Percentiles rank a stretch among this genome's conserved stretches.
Conservation (phyloP, 2,888 invertebrate species). For the Leptogaster cylindrica region DNA sequence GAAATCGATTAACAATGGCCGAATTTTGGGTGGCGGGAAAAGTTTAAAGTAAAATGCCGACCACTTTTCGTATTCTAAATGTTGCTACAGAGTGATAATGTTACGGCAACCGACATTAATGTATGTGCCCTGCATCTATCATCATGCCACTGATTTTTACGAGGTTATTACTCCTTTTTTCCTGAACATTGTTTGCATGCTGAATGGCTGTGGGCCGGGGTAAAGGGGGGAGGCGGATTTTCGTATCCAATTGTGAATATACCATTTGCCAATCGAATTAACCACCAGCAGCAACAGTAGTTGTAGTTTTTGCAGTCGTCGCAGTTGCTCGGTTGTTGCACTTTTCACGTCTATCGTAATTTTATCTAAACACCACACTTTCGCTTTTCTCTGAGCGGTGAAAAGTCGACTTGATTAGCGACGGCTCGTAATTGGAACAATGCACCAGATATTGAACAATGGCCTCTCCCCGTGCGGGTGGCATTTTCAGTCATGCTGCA, state of each 20-base stretch:
- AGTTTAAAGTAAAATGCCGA: neutral
- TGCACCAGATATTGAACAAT: no score
- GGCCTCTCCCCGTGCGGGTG: no score
- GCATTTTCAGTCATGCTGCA: no score
- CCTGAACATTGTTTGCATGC: no score
- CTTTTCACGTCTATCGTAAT: slow-evolving; percentile 6
- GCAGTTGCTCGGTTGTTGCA: slow-evolving; percentile 10
- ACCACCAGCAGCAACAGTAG: no score
- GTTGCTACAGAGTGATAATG: neutral
- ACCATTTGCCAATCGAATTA: slow-evolving; percentile 10
- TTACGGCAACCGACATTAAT: neutral
- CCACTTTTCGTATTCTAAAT: neutral
- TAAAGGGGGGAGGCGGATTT: neutral
- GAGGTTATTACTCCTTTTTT: slow-evolving; percentile 16
- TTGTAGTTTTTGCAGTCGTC: slow-evolving; percentile 8
- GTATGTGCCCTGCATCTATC: slow-evolving; percentile 4
- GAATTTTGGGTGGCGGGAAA: neutral
- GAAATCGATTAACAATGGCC: neutral
- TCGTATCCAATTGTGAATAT: slow-evolving; percentile 6
- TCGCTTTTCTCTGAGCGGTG: slow-evolving; percentile 14
- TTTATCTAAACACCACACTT: slow-evolving; percentile 10
- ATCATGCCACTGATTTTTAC: slow-evolving; percentile 5
- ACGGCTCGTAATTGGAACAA: slow-evolving; percentile 9
- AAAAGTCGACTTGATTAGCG: slow-evolving; percentile 14
- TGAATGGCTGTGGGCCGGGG: neutral